Percentiles rank a stretch among this genome's conserved stretches.
These are phyloP conservation scores for Rana temporaria DNA, from an alignment of 2,113 vertebrate genomes.

Conservation along the genomic window DNA sequence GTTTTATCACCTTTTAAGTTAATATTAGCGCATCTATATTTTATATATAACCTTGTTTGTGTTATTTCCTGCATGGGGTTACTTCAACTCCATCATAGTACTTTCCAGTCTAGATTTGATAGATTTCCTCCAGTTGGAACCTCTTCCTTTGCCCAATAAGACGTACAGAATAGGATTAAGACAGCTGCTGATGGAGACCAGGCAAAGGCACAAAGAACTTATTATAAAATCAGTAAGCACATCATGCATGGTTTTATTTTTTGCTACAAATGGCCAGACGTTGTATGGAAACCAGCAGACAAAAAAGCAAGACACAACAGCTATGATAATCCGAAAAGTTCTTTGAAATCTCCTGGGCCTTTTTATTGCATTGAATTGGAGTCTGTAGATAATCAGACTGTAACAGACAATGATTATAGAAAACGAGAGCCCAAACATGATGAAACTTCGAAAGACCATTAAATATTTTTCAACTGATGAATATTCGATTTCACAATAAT, in stretches of 20 bases:
- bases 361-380: no score
- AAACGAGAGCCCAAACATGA: conserved; percentile 58
- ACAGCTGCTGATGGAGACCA: background rate
- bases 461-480: no score
- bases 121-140: background rate
- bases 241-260: no score
- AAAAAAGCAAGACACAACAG: background rate
- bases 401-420: conserved; percentile 37
- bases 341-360: background rate
- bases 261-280: background rate
- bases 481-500: no score
- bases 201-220: background rate
- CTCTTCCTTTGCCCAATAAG: background rate
- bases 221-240: no score
- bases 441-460: conserved; percentile 65
- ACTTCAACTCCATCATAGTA: background rate
- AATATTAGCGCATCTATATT: no score
- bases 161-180: background rate
- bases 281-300: conserved; percentile 6
- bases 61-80: no score
- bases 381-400: background rate
- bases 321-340: background rate
- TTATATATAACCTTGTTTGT: no score
- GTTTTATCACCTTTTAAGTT: no score
- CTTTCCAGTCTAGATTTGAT: background rate